Percentiles rank a stretch among this genome's conserved stretches.
phyloP scores from a whole-genome alignment of 2,113 vertebrate genomes.

The Vicugna pacos region DNA sequence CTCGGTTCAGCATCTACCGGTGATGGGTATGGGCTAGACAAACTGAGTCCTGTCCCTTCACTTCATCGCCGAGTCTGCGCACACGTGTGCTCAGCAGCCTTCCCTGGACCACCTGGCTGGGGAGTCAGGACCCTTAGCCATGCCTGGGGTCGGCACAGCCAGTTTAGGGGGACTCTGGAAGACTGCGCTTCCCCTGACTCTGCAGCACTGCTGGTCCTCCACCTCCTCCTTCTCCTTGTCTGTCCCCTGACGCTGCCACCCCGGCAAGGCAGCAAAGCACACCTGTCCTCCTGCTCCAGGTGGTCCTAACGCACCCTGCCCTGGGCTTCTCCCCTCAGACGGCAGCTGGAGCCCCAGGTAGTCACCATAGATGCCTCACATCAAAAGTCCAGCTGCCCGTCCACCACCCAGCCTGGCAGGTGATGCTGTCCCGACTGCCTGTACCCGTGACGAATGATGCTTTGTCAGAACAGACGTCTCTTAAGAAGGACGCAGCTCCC shows the following conservation, averaged over 20 bases:
- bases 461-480: background rate
- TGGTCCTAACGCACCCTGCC: fast-evolving
- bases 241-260: background rate
- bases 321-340: background rate
- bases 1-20: too few relatives aligned
- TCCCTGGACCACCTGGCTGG: background rate
- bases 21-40: background rate
- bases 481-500: background rate
- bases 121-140: background rate
- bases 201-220: background rate
- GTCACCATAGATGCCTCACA: too few relatives aligned
- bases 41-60: background rate
- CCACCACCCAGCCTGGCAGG: background rate
- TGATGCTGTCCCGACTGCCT: too few relatives aligned
- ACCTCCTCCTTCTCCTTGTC: background rate
- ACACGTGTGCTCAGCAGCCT: background rate
- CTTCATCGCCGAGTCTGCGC: background rate
- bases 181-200: background rate
- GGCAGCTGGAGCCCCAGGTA: background rate
- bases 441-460: too few relatives aligned
- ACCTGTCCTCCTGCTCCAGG: background rate
- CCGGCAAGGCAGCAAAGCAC: background rate
- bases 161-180: background rate
- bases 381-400: background rate
- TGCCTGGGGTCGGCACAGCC: background rate